Conservation (phyloP, 2,113 vertebrate species). For the Apeltes quadracus region DNA sequence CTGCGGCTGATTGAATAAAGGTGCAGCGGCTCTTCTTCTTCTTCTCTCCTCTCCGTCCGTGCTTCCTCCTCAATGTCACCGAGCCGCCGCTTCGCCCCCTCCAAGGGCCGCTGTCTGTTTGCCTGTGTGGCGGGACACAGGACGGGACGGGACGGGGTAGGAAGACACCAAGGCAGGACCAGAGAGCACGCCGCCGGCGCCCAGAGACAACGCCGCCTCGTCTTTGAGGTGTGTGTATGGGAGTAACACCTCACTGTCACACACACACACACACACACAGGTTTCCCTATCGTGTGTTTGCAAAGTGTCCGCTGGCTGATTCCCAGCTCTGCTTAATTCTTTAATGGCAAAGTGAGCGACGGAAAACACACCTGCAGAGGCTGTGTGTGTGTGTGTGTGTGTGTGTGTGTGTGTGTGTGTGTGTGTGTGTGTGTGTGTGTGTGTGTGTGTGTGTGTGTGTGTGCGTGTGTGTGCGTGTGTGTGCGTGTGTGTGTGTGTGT, state of each 20-base stretch:
- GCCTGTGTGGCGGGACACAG: no score
- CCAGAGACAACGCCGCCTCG: conserved; percentile 53
- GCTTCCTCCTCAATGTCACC: conserved; percentile 77
- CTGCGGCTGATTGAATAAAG: conserved; percentile 80
- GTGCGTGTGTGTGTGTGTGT: conserved; percentile 35
- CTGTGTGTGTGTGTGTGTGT: conserved; percentile 45
- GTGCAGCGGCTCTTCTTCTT: conserved; percentile 48
- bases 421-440: conserved; percentile 56
- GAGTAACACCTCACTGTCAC: conserved; percentile 55
- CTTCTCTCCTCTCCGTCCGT: conserved; percentile 66
- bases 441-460: conserved; percentile 64
- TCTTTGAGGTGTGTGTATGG: conserved; percentile 63
- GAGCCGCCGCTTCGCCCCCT: conserved; percentile 60
- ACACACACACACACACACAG: conserved; percentile 46
- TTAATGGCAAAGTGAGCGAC: conserved; percentile 21
- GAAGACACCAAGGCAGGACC: conserved; percentile 61
- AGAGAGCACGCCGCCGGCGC: conserved; percentile 51
- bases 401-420: conserved; percentile 36
- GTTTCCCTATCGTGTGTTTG: conserved; percentile 69
- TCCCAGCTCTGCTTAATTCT: conserved; percentile 61
- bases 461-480: conserved; percentile 49
- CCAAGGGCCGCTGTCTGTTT: conserved; percentile 47
- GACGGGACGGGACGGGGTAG: no score
- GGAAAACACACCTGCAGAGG: conserved; percentile 12
- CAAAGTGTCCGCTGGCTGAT: conserved; percentile 64